Evolutionary conservation across 92 coral and sea anemone species (phyloP), one percentile per base, ranked within the genome.

Genomic region (Muricea muricata): DNA sequence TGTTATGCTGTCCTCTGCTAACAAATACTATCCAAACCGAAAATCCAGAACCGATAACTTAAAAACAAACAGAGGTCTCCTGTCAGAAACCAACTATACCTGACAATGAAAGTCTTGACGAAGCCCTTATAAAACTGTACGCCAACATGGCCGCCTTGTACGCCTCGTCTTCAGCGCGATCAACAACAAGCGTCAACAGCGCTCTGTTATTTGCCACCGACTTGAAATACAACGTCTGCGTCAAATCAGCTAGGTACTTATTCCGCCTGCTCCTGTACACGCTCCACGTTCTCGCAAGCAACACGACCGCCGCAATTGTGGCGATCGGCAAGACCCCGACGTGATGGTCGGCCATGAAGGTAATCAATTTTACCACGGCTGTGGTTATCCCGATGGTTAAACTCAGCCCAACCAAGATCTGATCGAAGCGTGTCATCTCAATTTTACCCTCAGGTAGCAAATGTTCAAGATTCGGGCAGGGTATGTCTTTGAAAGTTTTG

Each of bases 131-230:
- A 54, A 93, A 93, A 56, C 93, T 86, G 87, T 93, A 93, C 15
- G 97, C 91, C 80, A 93, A 65, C 35, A 93, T 81, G 7, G 94
- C 88, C 21, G 86, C 74, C 74, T 93, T 93, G 55, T 91, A 91
- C 31, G 86, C 90, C 29, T 93, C 97, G 68, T 93, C 97, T 75
- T 91, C 97, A 0, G 94, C 97, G 46, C 94, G 89, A 57, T 93
- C 97, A 55, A 90, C 92, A 0, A 90, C 89, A 39, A 93, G 80
- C 0, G 94, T 87, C n/a, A 93, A 84, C 26, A 91, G 80, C 25
- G 97, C 97, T 76, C 97, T 86, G 89, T 93, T 93, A 78, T 93
- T 93, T 35, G 94, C 97, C 90, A 93, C 91, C 67, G 94, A 81
- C 73, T 93, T 93, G 60, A 93, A 93, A 61, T 93, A 93, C 84